These are phyloP conservation scores for Hyles vespertilio DNA, from an alignment of 1,140 invertebrate genomes.

Conservation along the genomic window DNA sequence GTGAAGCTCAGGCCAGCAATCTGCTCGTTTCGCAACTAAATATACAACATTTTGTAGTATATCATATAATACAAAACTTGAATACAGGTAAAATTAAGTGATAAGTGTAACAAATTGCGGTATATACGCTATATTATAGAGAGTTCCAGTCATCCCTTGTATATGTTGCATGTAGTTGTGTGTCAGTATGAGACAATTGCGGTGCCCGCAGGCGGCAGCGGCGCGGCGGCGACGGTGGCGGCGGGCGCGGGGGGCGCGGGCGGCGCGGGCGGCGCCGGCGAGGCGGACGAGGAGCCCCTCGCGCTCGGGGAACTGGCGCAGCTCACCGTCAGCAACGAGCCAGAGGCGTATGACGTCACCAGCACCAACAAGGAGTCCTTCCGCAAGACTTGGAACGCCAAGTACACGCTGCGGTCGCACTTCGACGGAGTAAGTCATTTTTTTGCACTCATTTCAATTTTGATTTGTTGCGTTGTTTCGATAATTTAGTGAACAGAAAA, in stretches of 20 bases:
- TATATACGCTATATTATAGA: too few species aligned
- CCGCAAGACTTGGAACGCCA: conserved; percentile 98
- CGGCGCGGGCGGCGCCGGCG: conserved; percentile 81
- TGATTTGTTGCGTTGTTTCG: too few species aligned
- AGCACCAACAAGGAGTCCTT: conserved; percentile 92
- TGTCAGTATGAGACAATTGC: background rate
- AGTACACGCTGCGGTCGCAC: conserved; percentile 97
- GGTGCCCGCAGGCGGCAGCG: conserved; percentile 12
- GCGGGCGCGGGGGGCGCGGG: conserved; percentile 82
- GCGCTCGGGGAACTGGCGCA: conserved; percentile 96
- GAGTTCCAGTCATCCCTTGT: too few species aligned
- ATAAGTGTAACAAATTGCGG: too few species aligned
- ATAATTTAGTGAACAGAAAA: too few species aligned
- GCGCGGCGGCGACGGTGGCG: conserved; percentile 54
- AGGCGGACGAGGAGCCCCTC: conserved; percentile 87
- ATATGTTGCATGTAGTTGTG: too few species aligned
- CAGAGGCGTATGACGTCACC: conserved; percentile 94
- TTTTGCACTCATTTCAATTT: background rate
- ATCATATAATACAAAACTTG: too few species aligned
- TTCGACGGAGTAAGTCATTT: conserved; percentile 89
- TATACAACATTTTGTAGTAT: too few species aligned
- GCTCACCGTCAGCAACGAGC: conserved; percentile 97
- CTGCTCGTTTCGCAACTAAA: too few species aligned
- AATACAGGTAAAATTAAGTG: too few species aligned
- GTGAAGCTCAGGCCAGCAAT: too few species aligned